Conservation (phyloP, 2,888 invertebrate genomes). For the Papilio demoleus region DNA sequence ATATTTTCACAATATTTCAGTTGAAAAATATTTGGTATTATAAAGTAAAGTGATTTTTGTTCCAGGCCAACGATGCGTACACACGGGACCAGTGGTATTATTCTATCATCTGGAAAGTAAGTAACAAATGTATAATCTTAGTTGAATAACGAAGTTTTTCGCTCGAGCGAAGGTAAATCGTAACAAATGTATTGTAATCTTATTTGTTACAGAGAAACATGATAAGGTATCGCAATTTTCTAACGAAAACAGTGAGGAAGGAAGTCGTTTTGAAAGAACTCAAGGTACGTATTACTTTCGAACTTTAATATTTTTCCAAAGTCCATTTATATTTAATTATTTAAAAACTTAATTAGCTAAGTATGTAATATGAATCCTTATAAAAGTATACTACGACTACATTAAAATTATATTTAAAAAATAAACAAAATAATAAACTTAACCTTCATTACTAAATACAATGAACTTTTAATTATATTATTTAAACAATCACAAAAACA, state of each 20-base stretch:
- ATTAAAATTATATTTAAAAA: too few species aligned
- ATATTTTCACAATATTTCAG: background rate
- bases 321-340: too few species aligned
- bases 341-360: too few species aligned
- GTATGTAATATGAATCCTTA: too few species aligned
- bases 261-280: constrained; percentile 90
- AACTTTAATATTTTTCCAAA: too few species aligned
- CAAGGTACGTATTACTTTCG: constrained; percentile 82
- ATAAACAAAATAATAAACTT: background rate
- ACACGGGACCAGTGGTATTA: constrained; percentile 93
- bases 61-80: constrained; percentile 90
- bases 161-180: constrained; percentile 16
- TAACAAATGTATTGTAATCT: constrained; percentile 37
- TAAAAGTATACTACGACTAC: too few species aligned
- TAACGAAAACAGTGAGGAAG: constrained; percentile 86
- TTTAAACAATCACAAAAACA: background rate
- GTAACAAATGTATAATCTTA: constrained; percentile 46
- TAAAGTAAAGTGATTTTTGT: constrained; percentile 47
- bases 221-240: constrained; percentile 87
- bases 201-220: constrained; percentile 87
- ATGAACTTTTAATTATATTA: too few species aligned
- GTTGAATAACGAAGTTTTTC: constrained; percentile 23
- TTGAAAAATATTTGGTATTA: constrained; percentile 2
- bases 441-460: background rate
- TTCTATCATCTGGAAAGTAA: constrained; percentile 91